Conservation (phyloP, 64 coral and sea anemone species). For the Dendronephthya gigantea region DNA sequence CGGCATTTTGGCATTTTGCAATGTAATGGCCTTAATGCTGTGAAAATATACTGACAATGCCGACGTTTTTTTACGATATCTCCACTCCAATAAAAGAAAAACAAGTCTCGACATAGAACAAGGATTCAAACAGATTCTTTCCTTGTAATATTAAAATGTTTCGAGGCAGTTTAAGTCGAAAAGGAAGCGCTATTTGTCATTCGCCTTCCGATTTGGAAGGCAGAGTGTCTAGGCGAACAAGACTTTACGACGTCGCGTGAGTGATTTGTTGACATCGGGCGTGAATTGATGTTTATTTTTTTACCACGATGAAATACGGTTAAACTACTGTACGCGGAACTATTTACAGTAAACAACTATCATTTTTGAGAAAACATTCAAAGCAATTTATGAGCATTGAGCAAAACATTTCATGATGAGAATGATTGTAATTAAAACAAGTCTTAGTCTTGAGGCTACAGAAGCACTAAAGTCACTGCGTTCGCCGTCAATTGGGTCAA, state of each 20-base stretch:
- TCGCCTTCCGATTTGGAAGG: background rate
- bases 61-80: background rate
- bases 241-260: background rate
- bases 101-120: background rate
- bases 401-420: too few relatives aligned
- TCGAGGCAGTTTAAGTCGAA: background rate
- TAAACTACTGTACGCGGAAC: background rate
- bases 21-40: too few relatives aligned
- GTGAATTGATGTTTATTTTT: background rate
- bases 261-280: background rate
- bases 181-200: background rate
- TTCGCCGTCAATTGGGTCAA: too few relatives aligned
- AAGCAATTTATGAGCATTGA: too few relatives aligned
- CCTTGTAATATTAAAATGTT: background rate
- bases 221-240: background rate
- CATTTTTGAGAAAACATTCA: background rate
- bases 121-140: background rate
- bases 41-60: too few relatives aligned
- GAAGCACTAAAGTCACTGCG: too few relatives aligned
- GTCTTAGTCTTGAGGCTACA: too few relatives aligned
- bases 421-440: too few relatives aligned
- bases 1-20: background rate
- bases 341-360: background rate
- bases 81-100: background rate
- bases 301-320: background rate